A percentile compares a stretch with the other conserved stretches of the same genome.
Evolutionary conservation across 2,888 invertebrate species (phyloP).

Genomic region (Balanococcus diminutus): DNA sequence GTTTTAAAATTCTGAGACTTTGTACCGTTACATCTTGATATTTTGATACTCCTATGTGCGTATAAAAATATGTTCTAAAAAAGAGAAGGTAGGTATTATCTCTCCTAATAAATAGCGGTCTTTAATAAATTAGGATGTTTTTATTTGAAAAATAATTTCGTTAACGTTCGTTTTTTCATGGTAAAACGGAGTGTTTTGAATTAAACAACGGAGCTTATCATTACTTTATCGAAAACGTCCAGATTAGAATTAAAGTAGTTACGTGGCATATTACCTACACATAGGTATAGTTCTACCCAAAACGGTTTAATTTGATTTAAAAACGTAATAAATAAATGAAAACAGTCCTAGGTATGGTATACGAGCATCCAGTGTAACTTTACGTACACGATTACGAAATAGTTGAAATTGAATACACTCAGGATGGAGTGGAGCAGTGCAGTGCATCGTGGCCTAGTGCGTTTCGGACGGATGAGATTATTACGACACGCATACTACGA

Average conservation of each 20-base stretch:
- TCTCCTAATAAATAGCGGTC: background rate
- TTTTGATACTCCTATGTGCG: no score
- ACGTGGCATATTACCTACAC: background rate
- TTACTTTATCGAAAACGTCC: background rate
- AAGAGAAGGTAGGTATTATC: background rate
- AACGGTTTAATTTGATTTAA: background rate
- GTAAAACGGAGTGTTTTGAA: background rate
- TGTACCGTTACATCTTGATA: no score
- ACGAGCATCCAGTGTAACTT: background rate
- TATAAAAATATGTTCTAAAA: no score
- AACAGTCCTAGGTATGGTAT: background rate
- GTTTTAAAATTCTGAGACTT: no score
- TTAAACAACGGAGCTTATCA: background rate
- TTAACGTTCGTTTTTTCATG: background rate
- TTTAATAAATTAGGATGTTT: background rate
- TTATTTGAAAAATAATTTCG: background rate
- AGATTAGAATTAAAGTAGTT: background rate
- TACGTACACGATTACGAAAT: background rate
- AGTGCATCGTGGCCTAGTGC: background rate
- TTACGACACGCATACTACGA: background rate
- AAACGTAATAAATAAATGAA: background rate
- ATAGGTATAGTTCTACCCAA: background rate
- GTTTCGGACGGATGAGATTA: background rate
- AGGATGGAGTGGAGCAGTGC: background rate
- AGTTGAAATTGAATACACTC: constrained; percentile 3